phyloP scores from a whole-genome alignment of 1,140 invertebrate genomes.

The Ceratina calcarata region DNA sequence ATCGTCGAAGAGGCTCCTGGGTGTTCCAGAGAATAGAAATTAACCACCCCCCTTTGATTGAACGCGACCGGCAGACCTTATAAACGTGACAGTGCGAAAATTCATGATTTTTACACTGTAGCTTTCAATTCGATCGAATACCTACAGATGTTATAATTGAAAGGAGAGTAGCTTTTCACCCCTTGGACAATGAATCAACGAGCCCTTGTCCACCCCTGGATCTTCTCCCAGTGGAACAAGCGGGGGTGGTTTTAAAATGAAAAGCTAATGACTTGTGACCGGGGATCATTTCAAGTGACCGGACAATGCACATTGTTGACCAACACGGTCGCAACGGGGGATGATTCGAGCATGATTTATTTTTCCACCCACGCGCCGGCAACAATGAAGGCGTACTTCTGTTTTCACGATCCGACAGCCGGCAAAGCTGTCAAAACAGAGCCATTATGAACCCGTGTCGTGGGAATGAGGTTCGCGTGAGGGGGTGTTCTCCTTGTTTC shows the following conservation, averaged over 20 bases:
- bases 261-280: constrained; percentile 79
- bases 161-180: not conserved
- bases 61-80: not conserved
- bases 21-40: constrained; percentile 18
- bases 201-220: not conserved
- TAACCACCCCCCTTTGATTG: not conserved
- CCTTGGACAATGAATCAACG: not conserved
- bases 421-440: constrained; percentile 33
- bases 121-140: not conserved
- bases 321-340: constrained; percentile 72
- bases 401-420: constrained; percentile 36
- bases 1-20: not conserved
- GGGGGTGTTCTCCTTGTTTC: constrained; percentile 7
- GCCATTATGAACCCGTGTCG: constrained; percentile 22
- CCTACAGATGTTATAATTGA: no score
- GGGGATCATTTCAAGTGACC: constrained; percentile 74
- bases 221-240: not conserved
- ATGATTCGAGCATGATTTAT: constrained; percentile 75
- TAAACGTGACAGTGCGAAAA: not conserved
- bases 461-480: constrained; percentile 15
- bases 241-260: constrained; percentile 73
- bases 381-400: constrained; percentile 56
- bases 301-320: constrained; percentile 76
- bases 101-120: not conserved
- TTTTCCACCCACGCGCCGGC: constrained; percentile 46